Conservation (phyloP, 2,113 vertebrate genomes). For the Rhombomys opimus region DNA sequence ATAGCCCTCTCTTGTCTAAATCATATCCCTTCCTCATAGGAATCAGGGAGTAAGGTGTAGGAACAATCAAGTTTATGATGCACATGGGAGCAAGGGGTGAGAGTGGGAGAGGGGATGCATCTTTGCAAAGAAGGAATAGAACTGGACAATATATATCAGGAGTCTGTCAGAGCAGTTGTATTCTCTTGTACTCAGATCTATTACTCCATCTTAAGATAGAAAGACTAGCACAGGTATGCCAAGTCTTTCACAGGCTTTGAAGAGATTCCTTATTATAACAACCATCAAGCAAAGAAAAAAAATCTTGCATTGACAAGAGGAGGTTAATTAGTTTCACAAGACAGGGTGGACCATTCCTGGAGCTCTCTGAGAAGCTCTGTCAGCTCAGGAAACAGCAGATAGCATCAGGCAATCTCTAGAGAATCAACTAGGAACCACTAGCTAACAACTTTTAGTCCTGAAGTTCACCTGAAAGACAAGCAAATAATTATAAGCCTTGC, state of each 20-base stretch:
- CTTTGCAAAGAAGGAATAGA: not conserved
- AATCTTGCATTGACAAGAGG: constrained; percentile 55
- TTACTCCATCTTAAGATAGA: constrained; percentile 5
- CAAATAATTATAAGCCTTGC: constrained; percentile 72
- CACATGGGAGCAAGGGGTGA: not conserved
- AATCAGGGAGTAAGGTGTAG: not conserved
- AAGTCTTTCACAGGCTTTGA: constrained; percentile 51
- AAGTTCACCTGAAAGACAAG: constrained; percentile 83
- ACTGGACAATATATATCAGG: not conserved
- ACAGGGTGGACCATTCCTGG: constrained; percentile 19
- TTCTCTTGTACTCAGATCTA: not conserved
- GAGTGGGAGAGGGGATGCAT: not conserved
- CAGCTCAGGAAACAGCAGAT: constrained; percentile 56
- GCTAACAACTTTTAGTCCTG: constrained; percentile 76
- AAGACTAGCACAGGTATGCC: not conserved
- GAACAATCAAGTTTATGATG: not conserved
- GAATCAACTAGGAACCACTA: constrained; percentile 56
- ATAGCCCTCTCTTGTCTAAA: not conserved
- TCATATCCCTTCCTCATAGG: not conserved
- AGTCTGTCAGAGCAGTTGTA: not conserved
- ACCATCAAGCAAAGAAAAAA: constrained; percentile 55
- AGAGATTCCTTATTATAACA: constrained; percentile 69
- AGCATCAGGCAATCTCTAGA: constrained; percentile 65
- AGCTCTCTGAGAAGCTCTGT: constrained; percentile 66
- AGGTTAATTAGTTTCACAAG: constrained; percentile 72